Evolutionary conservation across 1,140 invertebrate genomes (phyloP).

Genomic region (Apis mellifera): Amel_HAv3.1 CM009931.2:20754501-20755000

Average conservation of each 20-base stretch:
- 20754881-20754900: slow-evolving; percentile 10
- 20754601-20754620: background rate
- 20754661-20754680: background rate
- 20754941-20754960: slow-evolving; percentile 25
- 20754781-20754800: slow-evolving; percentile 67
- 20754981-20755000: background rate
- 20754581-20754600: background rate
- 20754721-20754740: slow-evolving; percentile 73
- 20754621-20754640: background rate
- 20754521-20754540: background rate
- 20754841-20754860: slow-evolving; percentile 64
- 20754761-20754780: slow-evolving; percentile 54
- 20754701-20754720: slow-evolving; percentile 75
- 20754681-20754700: slow-evolving; percentile 14
- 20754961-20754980: background rate
- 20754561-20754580: slow-evolving; percentile 8
- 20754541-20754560: background rate
- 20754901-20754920: slow-evolving; percentile 21
- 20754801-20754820: slow-evolving; percentile 53
- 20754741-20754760: slow-evolving; percentile 60
- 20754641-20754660: background rate
- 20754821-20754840: slow-evolving; percentile 45
- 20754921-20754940: slow-evolving; percentile 40
- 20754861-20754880: slow-evolving; percentile 18
- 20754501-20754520: background rate